These are phyloP conservation scores for Cylas formicarius DNA, from an alignment of 1,140 invertebrate species.

Conservation along the genomic window DNA sequence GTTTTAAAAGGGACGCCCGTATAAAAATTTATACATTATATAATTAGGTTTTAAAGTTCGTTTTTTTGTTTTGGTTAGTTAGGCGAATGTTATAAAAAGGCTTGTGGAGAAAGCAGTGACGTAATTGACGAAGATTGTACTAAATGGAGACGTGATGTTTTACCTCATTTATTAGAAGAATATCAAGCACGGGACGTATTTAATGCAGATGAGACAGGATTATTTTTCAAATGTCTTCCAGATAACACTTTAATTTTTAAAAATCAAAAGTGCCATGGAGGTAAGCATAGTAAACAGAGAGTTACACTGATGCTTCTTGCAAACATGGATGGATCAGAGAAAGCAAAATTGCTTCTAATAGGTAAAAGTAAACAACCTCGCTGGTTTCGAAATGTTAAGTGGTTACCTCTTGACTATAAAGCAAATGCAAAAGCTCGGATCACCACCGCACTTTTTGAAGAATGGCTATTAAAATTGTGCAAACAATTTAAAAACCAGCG, in stretches of 20 bases:
- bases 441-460: constrained; percentile 35
- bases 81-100: constrained; percentile 6
- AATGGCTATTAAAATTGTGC: constrained; percentile 37
- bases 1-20: too few species aligned
- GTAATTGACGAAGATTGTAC: neutral
- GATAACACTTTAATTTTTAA: constrained; percentile 34
- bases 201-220: constrained; percentile 44
- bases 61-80: constrained; percentile 2
- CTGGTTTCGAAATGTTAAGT: constrained; percentile 8
- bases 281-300: constrained; percentile 42
- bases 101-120: too few species aligned
- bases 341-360: constrained; percentile 21
- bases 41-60: constrained; percentile 1
- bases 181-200: constrained; percentile 32
- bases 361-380: constrained; percentile 19
- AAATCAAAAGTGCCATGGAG: constrained; percentile 32
- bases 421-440: constrained; percentile 45
- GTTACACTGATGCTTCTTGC: constrained; percentile 39
- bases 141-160: constrained; percentile 5
- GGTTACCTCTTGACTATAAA: constrained; percentile 39
- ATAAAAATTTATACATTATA: too few species aligned
- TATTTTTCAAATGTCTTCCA: constrained; percentile 42
- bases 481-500: constrained; percentile 33
- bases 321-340: constrained; percentile 22
- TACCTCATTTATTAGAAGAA: constrained; percentile 7